Evolutionary conservation across 1,140 invertebrate genomes (phyloP), one percentile per base, ranked within the genome.

Genomic region (Zeugodacus cucurbitae): DNA sequence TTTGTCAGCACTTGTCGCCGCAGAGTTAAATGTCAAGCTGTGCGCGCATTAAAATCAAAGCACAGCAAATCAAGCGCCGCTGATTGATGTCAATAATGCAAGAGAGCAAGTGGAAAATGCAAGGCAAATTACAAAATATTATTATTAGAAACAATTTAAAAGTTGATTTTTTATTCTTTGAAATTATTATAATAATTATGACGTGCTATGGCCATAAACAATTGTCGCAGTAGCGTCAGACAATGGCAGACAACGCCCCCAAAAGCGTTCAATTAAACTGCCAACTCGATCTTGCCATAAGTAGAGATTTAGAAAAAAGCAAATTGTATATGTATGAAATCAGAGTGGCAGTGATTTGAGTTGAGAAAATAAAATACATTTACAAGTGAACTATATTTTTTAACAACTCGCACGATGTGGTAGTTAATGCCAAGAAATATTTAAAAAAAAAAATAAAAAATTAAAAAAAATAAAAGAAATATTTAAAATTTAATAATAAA

Each of bases 1-100:
- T 70, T 70, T 70, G 64, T 70, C 64, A 34, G 64, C 64, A 70
- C 64, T 70, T 70, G 64, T 70, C 64, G 64, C 11, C 32, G 32
- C 64, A 34, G 59, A n/a, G 22, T 26, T 26, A 62, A 26, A 62
- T 62, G 59, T 62, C 22, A 62, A 62, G 26, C 26, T 34, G 64
- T 32, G 32, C 17, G 26, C 3, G 8, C 64, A 70, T 70, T 70
- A 14, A 70, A 70, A 32, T 70, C 64, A 70, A 70, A 70, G 22
- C 64, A 70, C 34, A 70, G 22, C 26, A 70, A 70, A 70, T 70
- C 26, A 70, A 70, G 26, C 26, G 22, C 26, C 22, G 26, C 26
- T 62, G 59, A 62, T 62, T 62, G 59, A 62, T 62, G 59, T n/a
- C 59, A 62, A 62, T 62, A 62, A n/a, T 29, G 26, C n/a, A n/a